Base-by-base conservation (phyloP, 1,140 invertebrate genomes). In the Coboldia fuscipes region DNA sequence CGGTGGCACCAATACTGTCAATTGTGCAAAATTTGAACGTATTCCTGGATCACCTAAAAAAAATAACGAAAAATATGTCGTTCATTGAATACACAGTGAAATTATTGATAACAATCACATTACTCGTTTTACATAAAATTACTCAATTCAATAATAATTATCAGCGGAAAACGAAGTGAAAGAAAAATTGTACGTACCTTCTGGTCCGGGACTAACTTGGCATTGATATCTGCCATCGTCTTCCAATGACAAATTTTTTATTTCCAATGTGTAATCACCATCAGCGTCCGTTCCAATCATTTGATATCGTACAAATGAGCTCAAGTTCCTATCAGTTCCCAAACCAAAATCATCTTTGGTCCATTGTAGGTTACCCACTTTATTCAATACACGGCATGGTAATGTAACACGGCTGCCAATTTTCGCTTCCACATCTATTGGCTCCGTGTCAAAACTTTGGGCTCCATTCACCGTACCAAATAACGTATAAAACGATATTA, bases 291-390 rank as follows among this genome's bases (percentile, higher is more conserved):
- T 80, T 37, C 73, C 81, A 33, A 76, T 71, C 83, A 81, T 86
- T 28, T 66, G 60, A 51, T 84, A 89, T 34, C 79, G 63, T 37
- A 72, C 74, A 54, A 75, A 88, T 32, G 74, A 75, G 24, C 69
- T 69, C 34, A 84, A 63, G 41, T 79, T 70, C 17, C 81, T 61
- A 34, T 79, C 71, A 1, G 71, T 68, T 3, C 81, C 81, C 33
- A 84, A 57, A 0, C 78, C 80, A 43, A 85, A 85, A 41, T 75
- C 78, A 51, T 84, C 77, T 47, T 78, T 74, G 30, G 79, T 83
- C 80, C 79, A 83, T 48, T 85, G 80, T 15, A 85, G 62, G 3
- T 67, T 61, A n/a, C 80, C 80, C 40, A 63, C 63, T 48, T 80
- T 74, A 49, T 75, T 66, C 39, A 72, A 59, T 9, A 82, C 75